Evolutionary conservation across 2,888 invertebrate genomes (phyloP).

Genomic region (Tiliacea citrago): DNA sequence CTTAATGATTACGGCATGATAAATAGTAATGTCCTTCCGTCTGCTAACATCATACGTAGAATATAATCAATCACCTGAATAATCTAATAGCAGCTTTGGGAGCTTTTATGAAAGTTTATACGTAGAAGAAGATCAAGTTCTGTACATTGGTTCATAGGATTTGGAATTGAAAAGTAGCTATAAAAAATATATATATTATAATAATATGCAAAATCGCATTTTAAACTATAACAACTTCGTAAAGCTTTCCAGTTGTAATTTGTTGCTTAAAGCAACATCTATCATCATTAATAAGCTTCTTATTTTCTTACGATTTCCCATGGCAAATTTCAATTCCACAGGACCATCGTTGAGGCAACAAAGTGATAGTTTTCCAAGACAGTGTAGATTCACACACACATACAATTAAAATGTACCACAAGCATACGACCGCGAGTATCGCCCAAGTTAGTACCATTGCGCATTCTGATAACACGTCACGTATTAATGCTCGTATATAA

Average conservation of each 20-base stretch:
- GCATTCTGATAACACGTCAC: constrained; percentile 86
- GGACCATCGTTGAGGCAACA: constrained; percentile 65
- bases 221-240: not conserved
- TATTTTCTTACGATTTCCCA: constrained; percentile 60
- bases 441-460: constrained; percentile 80
- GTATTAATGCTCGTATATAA: constrained; percentile 91
- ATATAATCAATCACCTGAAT: not conserved
- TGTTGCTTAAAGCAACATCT: not conserved
- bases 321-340: constrained; percentile 56
- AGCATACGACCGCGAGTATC: constrained; percentile 73
- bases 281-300: not conserved
- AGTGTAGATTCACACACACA: constrained; percentile 77
- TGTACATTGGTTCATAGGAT: not conserved
- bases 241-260: not conserved
- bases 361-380: constrained; percentile 85
- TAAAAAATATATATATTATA: not conserved
- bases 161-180: too few relatives aligned
- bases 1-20: not conserved
- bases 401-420: constrained; percentile 84
- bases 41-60: not conserved
- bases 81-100: not conserved
- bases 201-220: not conserved
- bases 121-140: not conserved
- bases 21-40: not conserved
- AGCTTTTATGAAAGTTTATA: not conserved